Evolutionary conservation across 1,140 invertebrate species (phyloP), one percentile per base, ranked within the genome.

Genomic region (Nephila pilipes): DNA sequence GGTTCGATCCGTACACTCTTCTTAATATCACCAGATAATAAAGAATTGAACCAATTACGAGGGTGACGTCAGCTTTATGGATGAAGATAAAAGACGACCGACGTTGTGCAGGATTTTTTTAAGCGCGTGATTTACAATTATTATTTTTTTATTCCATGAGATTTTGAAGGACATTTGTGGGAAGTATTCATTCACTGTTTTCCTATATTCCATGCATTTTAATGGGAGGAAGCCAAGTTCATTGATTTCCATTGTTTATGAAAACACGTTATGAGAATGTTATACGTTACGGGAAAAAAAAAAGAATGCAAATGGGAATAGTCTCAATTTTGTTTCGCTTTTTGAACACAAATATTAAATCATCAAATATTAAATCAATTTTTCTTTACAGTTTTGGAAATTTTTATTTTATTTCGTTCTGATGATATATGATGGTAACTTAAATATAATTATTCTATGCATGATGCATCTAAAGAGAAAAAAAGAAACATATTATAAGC

Each of bases 11-110:
- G 25, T 83, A 83, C 18, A 32, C 32, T 75, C 57, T 58, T 58
- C 65, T 75, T 75, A 75, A 75, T 75, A 36, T 75, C 65, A 32
- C 65, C 65, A 75, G 16, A 75, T 75, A 75, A 75, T 75, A 75
- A 75, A 75, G 32, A 75, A 75, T 18, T 14, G 2, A 29, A 29
- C 4, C 25, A 75, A 75, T 75, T 75, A 75, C 32, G 18, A 32
- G 3, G 65, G 14, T 75, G 65, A 75, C 65, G 65, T 75, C 65
- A 75, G 65, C 29, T 32, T 32, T 5, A 32, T 75, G 32, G 65
- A 32, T 75, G 65, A 29, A 75, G 65, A 75, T 75, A 32, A 75
- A 75, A 75, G 65, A 36, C 65, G 16, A 29, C 65, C 65, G 65
- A 29, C 65, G 32, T 32, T 32, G 25, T 16, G 14, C 14, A 3